Evolutionary conservation across 2,113 vertebrate genomes (phyloP).

Genomic region (Tor tambroides): DNA sequence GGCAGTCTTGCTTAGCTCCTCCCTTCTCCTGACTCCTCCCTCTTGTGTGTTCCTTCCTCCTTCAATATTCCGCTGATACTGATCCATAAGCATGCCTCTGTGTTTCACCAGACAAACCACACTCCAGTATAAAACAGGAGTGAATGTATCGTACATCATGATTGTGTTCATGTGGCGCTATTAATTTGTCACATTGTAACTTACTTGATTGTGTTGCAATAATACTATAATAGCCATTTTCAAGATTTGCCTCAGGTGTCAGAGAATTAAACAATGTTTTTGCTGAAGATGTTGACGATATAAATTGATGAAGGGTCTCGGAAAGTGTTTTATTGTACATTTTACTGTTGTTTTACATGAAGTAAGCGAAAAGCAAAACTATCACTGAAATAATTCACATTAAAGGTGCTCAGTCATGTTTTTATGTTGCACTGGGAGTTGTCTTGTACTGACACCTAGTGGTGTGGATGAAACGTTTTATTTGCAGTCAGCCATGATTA

Average conservation of each 20-base stretch:
- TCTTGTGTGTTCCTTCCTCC: neutral
- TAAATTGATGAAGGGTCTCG: conserved; percentile 20
- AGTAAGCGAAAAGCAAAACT: neutral
- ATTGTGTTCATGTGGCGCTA: conserved; percentile 55
- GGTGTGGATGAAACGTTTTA: neutral
- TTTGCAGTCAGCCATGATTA: neutral
- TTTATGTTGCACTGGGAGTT: neutral
- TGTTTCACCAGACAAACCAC: conserved; percentile 23
- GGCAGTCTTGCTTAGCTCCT: conserved; percentile 12
- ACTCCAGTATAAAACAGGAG: conserved; percentile 47
- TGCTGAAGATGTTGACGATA: conserved; percentile 29
- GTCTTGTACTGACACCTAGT: neutral
- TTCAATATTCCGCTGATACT: conserved; percentile 37
- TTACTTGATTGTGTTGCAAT: conserved; percentile 38
- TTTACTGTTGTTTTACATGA: neutral
- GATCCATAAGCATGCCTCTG: conserved; percentile 49
- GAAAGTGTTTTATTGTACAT: conserved; percentile 11
- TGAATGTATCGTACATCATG: conserved; percentile 52
- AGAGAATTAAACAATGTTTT: conserved; percentile 39
- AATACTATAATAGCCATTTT: conserved; percentile 47
- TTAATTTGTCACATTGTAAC: conserved; percentile 38
- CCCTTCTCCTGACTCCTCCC: conserved; percentile 18
- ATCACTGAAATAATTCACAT: neutral
- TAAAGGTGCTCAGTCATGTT: neutral
- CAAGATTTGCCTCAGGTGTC: conserved; percentile 22